A percentile compares a stretch with the other conserved stretches of the same genome.
Evolutionary conservation across 2,888 invertebrate genomes (phyloP).

Genomic region (Lottia gigantea): DNA sequence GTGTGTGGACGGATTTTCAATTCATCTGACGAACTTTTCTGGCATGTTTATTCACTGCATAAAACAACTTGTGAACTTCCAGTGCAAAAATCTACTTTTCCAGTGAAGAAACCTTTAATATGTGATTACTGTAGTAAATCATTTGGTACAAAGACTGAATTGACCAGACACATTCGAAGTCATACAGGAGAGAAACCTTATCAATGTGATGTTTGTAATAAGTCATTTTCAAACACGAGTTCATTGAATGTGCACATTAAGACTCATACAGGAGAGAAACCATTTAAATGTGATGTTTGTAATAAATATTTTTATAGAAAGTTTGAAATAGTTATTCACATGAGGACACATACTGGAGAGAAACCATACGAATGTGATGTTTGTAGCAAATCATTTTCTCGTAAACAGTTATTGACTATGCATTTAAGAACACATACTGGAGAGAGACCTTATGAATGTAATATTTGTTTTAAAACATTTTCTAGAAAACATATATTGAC

Average conservation of each 20-base stretch:
- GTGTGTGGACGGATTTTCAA: no score
- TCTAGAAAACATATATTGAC: not conserved
- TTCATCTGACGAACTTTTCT: no score
- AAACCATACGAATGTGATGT: not conserved
- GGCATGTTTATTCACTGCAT: no score
- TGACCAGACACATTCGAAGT: slow-evolving; percentile 12
- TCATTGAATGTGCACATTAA: slow-evolving; percentile 10
- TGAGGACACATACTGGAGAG: no score
- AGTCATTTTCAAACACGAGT: not conserved
- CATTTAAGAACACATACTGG: not conserved
- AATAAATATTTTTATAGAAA: not conserved
- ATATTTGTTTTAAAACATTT: not conserved
- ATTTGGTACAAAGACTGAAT: not conserved
- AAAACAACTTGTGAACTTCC: no score
- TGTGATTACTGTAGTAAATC: slow-evolving; percentile 17
- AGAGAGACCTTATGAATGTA: not conserved
- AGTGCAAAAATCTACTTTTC: no score
- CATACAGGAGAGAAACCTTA: slow-evolving; percentile 18
- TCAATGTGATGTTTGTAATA: slow-evolving; percentile 12
- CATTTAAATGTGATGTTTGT: slow-evolving; percentile 17
- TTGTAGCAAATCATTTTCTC: not conserved
- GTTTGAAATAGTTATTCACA: no score
- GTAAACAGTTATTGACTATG: not conserved
- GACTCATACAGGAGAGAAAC: slow-evolving; percentile 16
- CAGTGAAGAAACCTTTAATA: slow-evolving; percentile 3